These are phyloP conservation scores for Reticulitermes lucifugus DNA, from an alignment of 2,888 invertebrate genomes.

Conservation along the genomic window DNA sequence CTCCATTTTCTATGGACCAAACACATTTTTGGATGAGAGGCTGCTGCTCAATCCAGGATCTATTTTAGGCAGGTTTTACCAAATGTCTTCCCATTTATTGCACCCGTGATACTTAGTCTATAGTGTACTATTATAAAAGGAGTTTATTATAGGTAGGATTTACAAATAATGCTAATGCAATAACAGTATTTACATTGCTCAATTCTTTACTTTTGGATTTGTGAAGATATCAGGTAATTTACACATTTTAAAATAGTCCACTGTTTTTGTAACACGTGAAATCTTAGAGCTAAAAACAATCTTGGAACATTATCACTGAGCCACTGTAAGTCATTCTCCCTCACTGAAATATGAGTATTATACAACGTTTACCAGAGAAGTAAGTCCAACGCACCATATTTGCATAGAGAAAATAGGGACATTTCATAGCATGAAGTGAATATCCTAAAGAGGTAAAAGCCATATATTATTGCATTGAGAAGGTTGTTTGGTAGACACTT, in stretches of 20 bases:
- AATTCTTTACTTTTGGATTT: neutral
- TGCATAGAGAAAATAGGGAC: constrained; percentile 34
- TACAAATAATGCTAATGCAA: neutral
- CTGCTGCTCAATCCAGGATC: no score
- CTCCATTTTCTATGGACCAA: no score
- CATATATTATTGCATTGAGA: constrained; percentile 52
- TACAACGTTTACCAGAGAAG: neutral
- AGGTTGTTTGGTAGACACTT: constrained; percentile 30
- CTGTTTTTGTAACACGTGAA: constrained; percentile 17
- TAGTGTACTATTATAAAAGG: no score
- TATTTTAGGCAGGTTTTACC: no score
- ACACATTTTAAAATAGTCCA: constrained; percentile 34
- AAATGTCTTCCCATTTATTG: no score
- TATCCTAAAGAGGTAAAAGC: constrained; percentile 39
- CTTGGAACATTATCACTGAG: constrained; percentile 10
- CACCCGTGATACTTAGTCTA: no score
- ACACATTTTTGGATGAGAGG: no score
- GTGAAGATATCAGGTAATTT: constrained; percentile 19
- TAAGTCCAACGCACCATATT: neutral
- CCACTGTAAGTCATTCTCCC: neutral
- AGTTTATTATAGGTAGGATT: neutral
- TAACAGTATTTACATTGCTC: no score
- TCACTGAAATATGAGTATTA: constrained; percentile 27
- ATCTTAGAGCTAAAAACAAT: constrained; percentile 17
- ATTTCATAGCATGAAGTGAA: constrained; percentile 6